These are phyloP conservation scores for Actenoides lindsayi DNA, from an alignment of 2,113 vertebrate species.

Conservation along the genomic window DNA sequence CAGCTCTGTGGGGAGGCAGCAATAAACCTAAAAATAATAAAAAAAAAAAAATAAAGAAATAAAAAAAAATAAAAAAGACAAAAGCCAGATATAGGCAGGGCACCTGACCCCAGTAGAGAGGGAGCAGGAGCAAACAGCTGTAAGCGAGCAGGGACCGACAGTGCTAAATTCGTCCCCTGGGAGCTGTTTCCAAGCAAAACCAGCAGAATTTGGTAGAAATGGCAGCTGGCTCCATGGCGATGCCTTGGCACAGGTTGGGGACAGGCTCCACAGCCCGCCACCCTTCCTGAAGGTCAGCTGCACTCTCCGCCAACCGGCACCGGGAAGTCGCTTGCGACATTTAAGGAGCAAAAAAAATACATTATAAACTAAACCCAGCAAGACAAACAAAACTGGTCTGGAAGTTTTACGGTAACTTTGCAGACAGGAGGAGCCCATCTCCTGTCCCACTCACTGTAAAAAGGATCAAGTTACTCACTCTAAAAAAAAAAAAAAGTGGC, in stretches of 20 bases:
- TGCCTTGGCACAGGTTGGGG: background rate
- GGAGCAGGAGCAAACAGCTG: background rate
- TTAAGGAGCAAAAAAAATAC: background rate
- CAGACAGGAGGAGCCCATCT: background rate
- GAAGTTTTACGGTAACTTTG: background rate
- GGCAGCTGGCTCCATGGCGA: background rate
- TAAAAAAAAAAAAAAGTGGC: background rate
- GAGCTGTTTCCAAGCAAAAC: background rate
- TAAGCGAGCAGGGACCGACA: background rate
- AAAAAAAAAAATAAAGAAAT: no score
- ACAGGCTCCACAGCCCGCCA: background rate
- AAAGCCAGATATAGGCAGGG: background rate
- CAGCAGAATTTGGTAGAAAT: background rate
- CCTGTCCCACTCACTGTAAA: background rate
- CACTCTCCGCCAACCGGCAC: background rate
- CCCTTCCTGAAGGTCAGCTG: background rate
- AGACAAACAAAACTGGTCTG: background rate
- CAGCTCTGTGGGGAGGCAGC: background rate
- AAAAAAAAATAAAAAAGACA: background rate
- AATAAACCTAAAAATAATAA: background rate
- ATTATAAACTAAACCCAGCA: background rate
- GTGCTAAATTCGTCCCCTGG: background rate
- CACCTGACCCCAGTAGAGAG: background rate
- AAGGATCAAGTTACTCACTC: background rate
- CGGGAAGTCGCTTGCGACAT: background rate